Evolutionary conservation across 2,888 invertebrate species (phyloP).

Genomic region (Agrotis clavis): DNA sequence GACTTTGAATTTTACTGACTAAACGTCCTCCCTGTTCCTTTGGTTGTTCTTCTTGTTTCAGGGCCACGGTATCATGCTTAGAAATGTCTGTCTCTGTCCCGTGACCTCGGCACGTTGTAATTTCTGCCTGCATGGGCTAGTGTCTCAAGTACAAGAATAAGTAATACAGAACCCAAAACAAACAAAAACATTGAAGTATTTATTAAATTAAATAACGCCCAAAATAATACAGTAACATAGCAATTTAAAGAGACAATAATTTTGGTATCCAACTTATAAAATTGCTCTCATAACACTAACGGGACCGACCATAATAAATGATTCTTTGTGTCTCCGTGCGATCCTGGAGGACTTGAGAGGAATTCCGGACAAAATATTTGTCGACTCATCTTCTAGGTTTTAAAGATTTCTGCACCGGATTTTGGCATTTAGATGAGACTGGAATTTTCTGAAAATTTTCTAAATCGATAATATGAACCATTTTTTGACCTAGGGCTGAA

Average conservation of each 20-base stretch:
- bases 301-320: constrained; percentile 29
- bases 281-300: constrained; percentile 38
- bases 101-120: too few relatives aligned
- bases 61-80: too few relatives aligned
- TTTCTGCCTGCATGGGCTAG: too few relatives aligned
- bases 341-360: constrained; percentile 10
- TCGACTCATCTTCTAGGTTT: constrained; percentile 31
- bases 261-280: constrained; percentile 39
- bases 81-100: too few relatives aligned
- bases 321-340: constrained; percentile 12
- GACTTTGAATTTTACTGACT: too few relatives aligned
- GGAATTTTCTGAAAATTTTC: constrained; percentile 1
- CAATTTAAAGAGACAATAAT: constrained; percentile 30
- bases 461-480: too few relatives aligned
- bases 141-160: background rate
- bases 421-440: constrained; percentile 13
- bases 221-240: constrained; percentile 28
- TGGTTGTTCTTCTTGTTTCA: too few relatives aligned
- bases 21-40: too few relatives aligned
- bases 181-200: background rate
- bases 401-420: constrained; percentile 22
- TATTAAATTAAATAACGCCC: background rate
- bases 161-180: background rate
- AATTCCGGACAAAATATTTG: constrained; percentile 50
- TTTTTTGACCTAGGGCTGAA: too few relatives aligned